Evolutionary conservation across 2,797 vertebrate species (phyloP).

Genomic region (Enteromius mattozi): DNA sequence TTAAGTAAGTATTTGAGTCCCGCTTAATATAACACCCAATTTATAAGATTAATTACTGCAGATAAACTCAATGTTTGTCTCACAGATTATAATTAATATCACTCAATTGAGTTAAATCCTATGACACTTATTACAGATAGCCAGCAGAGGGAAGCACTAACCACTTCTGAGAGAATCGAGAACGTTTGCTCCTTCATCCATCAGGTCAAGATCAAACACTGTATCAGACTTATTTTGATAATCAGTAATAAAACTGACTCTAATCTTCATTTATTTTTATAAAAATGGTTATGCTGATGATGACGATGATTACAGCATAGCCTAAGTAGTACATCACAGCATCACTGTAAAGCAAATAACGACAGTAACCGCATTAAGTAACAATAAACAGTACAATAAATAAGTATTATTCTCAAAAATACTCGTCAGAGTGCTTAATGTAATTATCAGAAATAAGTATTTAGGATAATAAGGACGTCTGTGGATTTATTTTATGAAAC

Average conservation of each 20-base stretch:
- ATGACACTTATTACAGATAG: neutral
- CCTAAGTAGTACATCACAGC: neutral
- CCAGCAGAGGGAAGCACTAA: slow-evolving; percentile 51
- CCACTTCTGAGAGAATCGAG: slow-evolving; percentile 25
- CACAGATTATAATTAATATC: neutral
- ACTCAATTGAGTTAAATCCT: neutral
- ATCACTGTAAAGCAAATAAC: neutral
- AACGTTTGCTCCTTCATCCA: neutral
- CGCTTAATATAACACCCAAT: neutral
- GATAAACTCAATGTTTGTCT: neutral
- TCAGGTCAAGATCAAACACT: neutral
- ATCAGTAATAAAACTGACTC: neutral
- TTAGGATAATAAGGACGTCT: neutral
- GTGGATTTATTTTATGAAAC: neutral
- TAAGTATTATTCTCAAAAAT: neutral
- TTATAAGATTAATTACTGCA: slow-evolving; percentile 1
- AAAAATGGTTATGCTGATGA: neutral
- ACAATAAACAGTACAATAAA: slow-evolving; percentile 8
- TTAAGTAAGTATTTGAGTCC: neutral
- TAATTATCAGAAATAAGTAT: neutral
- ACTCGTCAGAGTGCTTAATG: neutral
- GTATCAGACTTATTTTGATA: neutral
- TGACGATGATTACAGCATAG: neutral
- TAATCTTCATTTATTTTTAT: neutral
- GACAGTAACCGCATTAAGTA: neutral